phyloP scores from a whole-genome alignment of 2,888 invertebrate genomes.

The Nemotelus nigrinus region DNA sequence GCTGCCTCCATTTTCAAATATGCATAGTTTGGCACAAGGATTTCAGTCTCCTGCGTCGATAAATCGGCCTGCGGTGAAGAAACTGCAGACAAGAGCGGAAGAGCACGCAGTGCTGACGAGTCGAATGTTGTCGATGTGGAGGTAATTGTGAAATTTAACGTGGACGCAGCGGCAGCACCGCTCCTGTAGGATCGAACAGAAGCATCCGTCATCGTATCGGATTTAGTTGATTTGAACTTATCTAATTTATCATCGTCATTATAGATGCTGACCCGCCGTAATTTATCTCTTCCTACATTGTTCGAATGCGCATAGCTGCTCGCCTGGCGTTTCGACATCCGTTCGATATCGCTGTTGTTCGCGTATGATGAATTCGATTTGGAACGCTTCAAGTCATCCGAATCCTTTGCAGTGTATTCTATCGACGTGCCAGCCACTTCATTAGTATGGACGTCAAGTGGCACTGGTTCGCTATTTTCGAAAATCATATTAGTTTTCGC shows the following conservation, averaged over 20 bases:
- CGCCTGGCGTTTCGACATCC: conserved; percentile 51
- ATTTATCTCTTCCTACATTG: conserved; percentile 50
- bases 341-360: conserved; percentile 44
- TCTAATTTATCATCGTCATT: conserved; percentile 57
- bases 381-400: conserved; percentile 35
- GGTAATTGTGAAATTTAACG: conserved; percentile 46
- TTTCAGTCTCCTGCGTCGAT: not conserved
- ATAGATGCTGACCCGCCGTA: conserved; percentile 45
- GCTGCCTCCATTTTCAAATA: conserved; percentile 48
- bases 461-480: conserved; percentile 11
- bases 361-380: conserved; percentile 53
- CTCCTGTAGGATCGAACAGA: conserved; percentile 2
- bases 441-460: conserved; percentile 32
- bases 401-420: conserved; percentile 7
- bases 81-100: not conserved
- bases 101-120: not conserved
- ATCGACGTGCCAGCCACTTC: conserved; percentile 25
- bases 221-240: conserved; percentile 61
- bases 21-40: conserved; percentile 48
- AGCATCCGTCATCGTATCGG: conserved; percentile 54
- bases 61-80: not conserved
- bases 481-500: conserved; percentile 33
- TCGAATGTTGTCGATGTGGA: conserved; percentile 45
- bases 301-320: conserved; percentile 30
- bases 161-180: not conserved